Percentiles rank a stretch among this genome's conserved stretches.
Conservation (phyloP, 2,797 vertebrate genomes). For the Enoplosus armatus region DNA sequence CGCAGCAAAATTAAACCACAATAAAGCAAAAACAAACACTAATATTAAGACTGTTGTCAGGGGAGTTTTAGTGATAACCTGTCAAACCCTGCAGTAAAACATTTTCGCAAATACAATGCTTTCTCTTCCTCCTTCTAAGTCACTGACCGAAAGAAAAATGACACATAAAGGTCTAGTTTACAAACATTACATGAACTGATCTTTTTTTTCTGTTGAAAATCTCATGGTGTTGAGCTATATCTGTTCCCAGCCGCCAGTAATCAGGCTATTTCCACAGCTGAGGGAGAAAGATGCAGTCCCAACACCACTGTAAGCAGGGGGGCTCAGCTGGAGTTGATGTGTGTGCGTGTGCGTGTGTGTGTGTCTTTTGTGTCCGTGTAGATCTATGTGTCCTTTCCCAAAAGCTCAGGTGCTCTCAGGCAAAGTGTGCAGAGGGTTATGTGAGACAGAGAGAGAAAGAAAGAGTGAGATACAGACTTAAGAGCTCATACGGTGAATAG, state of each 20-base stretch:
- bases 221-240: conserved; percentile 34
- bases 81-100: neutral
- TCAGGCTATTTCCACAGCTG: conserved; percentile 67
- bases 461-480: conserved; percentile 63
- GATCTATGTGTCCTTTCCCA: conserved; percentile 47
- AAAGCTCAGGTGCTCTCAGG: conserved; percentile 77
- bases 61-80: conserved; percentile 5
- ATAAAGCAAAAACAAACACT: conserved; percentile 21
- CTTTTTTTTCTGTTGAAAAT: conserved; percentile 20
- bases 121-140: neutral
- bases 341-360: conserved; percentile 29
- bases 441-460: conserved; percentile 62
- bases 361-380: conserved; percentile 21
- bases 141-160: conserved; percentile 9
- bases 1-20: conserved; percentile 4
- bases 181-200: conserved; percentile 15
- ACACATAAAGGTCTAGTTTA: conserved; percentile 18
- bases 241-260: conserved; percentile 59
- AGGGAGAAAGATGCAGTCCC: conserved; percentile 60
- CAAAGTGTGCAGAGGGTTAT: conserved; percentile 73
- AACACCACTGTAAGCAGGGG: conserved; percentile 67
- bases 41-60: conserved; percentile 6
- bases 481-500: conserved; percentile 61
- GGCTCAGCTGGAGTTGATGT: conserved; percentile 68
- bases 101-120: conserved; percentile 1